These are phyloP conservation scores for Parnassius apollo DNA, from an alignment of 2,888 invertebrate genomes.

Conservation along the genomic window DNA sequence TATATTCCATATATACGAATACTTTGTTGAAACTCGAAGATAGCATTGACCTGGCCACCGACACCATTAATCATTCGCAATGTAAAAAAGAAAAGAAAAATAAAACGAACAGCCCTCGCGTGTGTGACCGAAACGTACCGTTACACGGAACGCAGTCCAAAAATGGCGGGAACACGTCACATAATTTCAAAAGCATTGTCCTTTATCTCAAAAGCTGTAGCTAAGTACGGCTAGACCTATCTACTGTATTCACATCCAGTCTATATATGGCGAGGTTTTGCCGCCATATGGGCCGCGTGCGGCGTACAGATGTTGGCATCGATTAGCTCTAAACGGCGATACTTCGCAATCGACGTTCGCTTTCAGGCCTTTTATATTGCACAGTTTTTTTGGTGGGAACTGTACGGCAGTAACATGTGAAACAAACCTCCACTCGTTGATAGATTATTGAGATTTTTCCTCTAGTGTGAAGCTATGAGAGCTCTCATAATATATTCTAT, in stretches of 20 bases:
- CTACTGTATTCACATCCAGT: constrained; percentile 48
- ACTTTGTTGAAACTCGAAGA: constrained; percentile 2
- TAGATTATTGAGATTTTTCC: too few relatives aligned
- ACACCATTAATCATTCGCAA: constrained; percentile 14
- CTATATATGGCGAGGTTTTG: constrained; percentile 67
- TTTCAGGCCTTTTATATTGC: constrained; percentile 44
- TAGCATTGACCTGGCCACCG: constrained; percentile 16
- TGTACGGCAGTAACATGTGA: not conserved
- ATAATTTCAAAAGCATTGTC: constrained; percentile 37
- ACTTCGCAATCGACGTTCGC: constrained; percentile 56
- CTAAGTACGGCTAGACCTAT: constrained; percentile 50
- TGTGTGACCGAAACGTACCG: constrained; percentile 16
- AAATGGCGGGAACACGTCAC: constrained; percentile 34
- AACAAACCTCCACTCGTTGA: too few relatives aligned
- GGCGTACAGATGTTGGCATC: constrained; percentile 68
- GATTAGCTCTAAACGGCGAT: constrained; percentile 65
- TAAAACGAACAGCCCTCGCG: constrained; percentile 15
- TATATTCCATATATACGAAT: not conserved
- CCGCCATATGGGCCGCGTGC: constrained; percentile 66
- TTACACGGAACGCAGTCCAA: constrained; percentile 26
- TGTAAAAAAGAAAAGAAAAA: constrained; percentile 7
- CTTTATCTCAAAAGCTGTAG: constrained; percentile 39
- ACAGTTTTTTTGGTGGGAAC: constrained; percentile 35
- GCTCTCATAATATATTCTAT: too few relatives aligned
- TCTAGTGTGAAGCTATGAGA: too few relatives aligned